These are phyloP conservation scores for Lycorma delicatula DNA, from an alignment of 1,140 invertebrate genomes.

Conservation along the genomic window DNA sequence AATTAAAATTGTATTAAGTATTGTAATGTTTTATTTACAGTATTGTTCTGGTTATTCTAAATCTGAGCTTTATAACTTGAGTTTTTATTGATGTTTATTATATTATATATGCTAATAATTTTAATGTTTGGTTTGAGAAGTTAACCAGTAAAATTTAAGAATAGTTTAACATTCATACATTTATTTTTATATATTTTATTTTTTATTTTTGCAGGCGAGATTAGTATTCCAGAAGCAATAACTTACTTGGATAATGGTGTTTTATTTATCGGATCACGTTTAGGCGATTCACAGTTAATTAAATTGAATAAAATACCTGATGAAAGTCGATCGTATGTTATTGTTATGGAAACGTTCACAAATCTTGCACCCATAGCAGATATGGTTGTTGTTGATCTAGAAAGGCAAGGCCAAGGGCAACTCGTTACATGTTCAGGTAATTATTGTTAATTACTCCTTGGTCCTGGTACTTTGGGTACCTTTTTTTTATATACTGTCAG, in stretches of 20 bases:
- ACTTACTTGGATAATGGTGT: constrained; percentile 99
- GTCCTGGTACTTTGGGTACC: no score
- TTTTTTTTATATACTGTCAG: no score
- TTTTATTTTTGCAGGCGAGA: constrained; percentile 54
- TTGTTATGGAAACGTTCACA: constrained; percentile 91
- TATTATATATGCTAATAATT: no score
- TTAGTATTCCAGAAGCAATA: constrained; percentile 94
- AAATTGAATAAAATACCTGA: constrained; percentile 80
- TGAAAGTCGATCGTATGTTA: constrained; percentile 82
- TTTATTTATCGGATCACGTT: constrained; percentile 90
- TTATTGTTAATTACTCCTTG: constrained; percentile 14
- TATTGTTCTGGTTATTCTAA: no score
- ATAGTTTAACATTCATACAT: no score
- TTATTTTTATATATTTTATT: no score
- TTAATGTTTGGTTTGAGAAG: no score
- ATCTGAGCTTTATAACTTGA: no score
- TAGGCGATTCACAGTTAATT: constrained; percentile 94
- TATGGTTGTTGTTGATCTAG: constrained; percentile 95
- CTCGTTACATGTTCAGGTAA: constrained; percentile 93
- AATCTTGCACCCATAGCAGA: constrained; percentile 96
- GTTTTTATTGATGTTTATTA: no score
- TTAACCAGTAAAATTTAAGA: no score
- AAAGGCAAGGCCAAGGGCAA: constrained; percentile 94
- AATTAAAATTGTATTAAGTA: no score
- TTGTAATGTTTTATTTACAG: no score